Conservation (phyloP, 2,797 vertebrate species). For the Chloroceryle inda region DNA sequence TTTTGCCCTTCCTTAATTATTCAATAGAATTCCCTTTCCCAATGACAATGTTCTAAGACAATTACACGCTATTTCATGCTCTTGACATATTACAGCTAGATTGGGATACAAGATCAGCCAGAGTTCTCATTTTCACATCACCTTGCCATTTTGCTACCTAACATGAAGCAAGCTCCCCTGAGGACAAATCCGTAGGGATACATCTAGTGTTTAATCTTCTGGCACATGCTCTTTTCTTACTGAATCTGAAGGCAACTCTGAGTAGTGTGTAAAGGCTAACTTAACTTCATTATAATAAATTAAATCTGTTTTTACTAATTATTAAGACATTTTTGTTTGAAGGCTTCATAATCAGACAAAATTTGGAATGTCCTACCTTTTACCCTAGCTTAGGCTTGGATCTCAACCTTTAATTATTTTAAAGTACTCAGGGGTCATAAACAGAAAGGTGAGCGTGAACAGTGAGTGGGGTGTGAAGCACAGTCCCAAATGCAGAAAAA, state of each 20-base stretch:
- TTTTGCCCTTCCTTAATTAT: background rate
- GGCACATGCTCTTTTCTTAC: background rate
- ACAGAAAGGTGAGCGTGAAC: rapidly evolving
- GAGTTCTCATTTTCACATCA: background rate
- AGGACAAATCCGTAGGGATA: background rate
- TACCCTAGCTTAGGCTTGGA: background rate
- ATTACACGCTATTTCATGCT: background rate
- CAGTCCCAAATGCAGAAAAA: background rate
- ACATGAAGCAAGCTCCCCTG: background rate
- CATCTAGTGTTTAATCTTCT: background rate
- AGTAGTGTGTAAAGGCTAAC: background rate
- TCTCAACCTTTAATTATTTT: background rate
- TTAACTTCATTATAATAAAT: background rate
- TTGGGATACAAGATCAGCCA: background rate
- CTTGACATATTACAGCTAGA: background rate
- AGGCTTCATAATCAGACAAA: background rate
- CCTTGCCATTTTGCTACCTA: background rate
- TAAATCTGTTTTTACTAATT: background rate
- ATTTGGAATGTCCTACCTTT: background rate
- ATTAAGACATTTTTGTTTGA: background rate
- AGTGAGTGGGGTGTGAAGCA: background rate
- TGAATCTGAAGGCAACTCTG: background rate
- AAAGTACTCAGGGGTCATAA: background rate
- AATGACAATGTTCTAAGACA: background rate
- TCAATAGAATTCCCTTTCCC: background rate